These are phyloP conservation scores for Clamator glandarius DNA, from an alignment of 2,797 vertebrate genomes.

Conservation along the genomic window DNA sequence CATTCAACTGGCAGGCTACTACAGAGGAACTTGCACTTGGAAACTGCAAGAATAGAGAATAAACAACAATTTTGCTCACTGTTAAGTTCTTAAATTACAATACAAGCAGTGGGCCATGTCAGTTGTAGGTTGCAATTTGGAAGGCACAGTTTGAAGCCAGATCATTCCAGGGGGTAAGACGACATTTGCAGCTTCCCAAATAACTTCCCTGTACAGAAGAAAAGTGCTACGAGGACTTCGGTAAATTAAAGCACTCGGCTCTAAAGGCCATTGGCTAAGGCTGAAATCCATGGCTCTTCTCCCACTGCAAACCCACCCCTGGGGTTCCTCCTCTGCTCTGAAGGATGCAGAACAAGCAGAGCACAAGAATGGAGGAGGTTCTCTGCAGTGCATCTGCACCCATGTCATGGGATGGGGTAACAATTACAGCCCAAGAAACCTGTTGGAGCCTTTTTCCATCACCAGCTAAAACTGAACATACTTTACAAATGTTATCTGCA, in stretches of 20 bases:
- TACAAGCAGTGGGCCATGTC: not conserved
- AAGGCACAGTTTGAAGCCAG: not conserved
- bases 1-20: not conserved
- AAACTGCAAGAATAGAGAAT: not conserved
- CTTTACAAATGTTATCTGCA: not conserved
- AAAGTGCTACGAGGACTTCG: not conserved
- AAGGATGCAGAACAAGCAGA: not conserved
- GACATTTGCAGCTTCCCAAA: not conserved
- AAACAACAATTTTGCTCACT: not conserved
- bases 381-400: not conserved
- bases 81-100: not conserved
- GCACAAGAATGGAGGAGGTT: not conserved
- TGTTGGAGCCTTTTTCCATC: not conserved
- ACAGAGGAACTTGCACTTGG: not conserved
- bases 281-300: not conserved
- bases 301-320: accelerated
- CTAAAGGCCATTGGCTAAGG: not conserved
- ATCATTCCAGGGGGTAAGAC: not conserved
- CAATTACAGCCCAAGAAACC: not conserved
- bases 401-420: not conserved
- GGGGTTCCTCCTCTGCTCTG: not conserved
- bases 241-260: not conserved
- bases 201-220: not conserved
- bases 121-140: not conserved
- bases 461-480: not conserved